phyloP scores from a whole-genome alignment of 2,888 invertebrate genomes.

The Drosophila eohydei region DNA sequence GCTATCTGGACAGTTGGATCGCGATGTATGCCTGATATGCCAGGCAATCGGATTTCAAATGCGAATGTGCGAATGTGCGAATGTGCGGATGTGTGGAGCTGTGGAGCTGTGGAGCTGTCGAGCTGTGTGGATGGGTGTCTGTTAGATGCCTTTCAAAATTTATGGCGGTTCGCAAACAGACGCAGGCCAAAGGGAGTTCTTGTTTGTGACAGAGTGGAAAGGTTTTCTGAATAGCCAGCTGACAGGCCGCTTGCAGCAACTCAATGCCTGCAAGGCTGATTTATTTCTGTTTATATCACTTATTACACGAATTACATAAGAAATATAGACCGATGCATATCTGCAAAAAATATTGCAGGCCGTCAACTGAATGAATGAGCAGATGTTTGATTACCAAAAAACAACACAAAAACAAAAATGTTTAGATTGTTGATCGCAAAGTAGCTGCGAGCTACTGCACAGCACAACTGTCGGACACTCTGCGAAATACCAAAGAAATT shows the following conservation, averaged over 20 bases:
- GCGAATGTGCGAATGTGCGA: conserved; percentile 28
- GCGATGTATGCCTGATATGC: conserved; percentile 45
- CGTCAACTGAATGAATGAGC: conserved; percentile 26
- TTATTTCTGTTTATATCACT: conserved; percentile 2
- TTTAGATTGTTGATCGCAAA: conserved; percentile 44
- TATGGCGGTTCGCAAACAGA: conserved; percentile 25
- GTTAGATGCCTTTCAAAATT: conserved; percentile 41
- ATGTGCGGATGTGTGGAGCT: conserved; percentile 6
- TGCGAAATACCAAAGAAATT: not conserved
- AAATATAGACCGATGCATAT: conserved; percentile 50
- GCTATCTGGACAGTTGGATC: conserved; percentile 70
- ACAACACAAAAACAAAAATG: conserved; percentile 17
- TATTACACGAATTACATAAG: not conserved
- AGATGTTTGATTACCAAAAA: conserved; percentile 14
- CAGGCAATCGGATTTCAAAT: conserved; percentile 37
- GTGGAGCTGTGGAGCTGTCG: conserved; percentile 3
- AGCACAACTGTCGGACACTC: conserved; percentile 16
- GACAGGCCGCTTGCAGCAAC: not conserved
- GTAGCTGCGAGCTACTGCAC: not conserved
- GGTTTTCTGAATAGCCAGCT: conserved; percentile 1
- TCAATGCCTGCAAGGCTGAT: not conserved
- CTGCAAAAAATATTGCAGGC: conserved; percentile 54
- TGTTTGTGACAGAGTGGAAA: conserved; percentile 13
- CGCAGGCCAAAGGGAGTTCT: conserved; percentile 31
- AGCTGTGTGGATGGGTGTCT: not conserved